Base-by-base conservation (phyloP, 2,888 invertebrate species). In the Metellina segmentata region DNA sequence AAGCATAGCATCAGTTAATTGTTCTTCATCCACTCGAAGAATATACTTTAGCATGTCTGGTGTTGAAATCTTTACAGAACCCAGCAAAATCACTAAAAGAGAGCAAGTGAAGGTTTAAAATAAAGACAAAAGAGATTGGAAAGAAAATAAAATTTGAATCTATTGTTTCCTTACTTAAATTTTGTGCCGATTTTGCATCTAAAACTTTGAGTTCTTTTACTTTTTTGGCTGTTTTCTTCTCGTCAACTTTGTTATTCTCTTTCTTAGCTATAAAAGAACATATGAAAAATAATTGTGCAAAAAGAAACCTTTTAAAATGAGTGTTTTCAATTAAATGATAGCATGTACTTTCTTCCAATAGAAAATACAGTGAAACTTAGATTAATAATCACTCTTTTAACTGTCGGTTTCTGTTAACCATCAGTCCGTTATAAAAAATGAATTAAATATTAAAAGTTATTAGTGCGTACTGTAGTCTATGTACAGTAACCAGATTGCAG, bases 161-260 rank as follows among this genome's bases (percentile, higher is more conserved):
- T 82, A 49, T n/a, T 9, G 19, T 19, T 0, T 69, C 53, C 93
- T 91, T 88, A 93, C 93, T 93, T 11, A 99, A 96, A 95, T 98
- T 99, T 95, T 99, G 99, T 0, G 98, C 99, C 0, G 98, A 96
- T 95, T 99, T 99, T 16, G 97, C 96, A 95, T 99, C 99, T 16
- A 99, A 95, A 0, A 99, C 98, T 94, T 97, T 97, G 7, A 99
- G 96, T 94, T 98, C 98, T 95, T 98, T 98, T 8, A 97, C 97
- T 95, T 98, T 98, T 95, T 98, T 98, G 93, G 97, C 94, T 0
- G 94, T 93, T 92, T 94, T 94, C 61, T 94, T 94, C 69, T 94
- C 94, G 2, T 89, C 89, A n/a, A 70, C 49, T 89, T 92, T 89
- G 53, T 88, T 85, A 71, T 51, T 89, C 53, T 92, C 92, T 82